These are phyloP conservation scores for Poeciliopsis occidentalis DNA, from an alignment of 2,113 vertebrate species.

Conservation along the genomic window DNA sequence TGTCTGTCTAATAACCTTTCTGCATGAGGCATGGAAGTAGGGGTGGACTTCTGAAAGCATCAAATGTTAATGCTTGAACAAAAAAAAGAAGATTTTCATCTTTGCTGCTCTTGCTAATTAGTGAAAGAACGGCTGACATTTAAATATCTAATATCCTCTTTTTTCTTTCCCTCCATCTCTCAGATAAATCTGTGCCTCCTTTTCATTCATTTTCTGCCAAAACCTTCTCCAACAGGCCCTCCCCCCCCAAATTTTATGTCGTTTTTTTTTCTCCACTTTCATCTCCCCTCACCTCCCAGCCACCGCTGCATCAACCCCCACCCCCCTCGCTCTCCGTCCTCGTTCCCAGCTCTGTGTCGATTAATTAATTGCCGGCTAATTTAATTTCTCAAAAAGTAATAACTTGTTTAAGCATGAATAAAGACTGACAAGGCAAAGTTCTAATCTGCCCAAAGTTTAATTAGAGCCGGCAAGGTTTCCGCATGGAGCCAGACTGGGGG, in stretches of 20 bases:
- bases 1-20: slow-evolving; percentile 21
- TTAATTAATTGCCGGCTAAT: slow-evolving; percentile 86
- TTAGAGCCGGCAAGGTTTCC: slow-evolving; percentile 77
- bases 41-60: slow-evolving; percentile 35
- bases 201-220: slow-evolving; percentile 62
- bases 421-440: slow-evolving; percentile 83
- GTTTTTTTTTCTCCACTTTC: slow-evolving; percentile 14
- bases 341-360: slow-evolving; percentile 73
- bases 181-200: slow-evolving; percentile 41
- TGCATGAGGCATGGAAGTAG: background rate
- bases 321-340: slow-evolving; percentile 40
- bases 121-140: slow-evolving; percentile 52
- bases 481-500: slow-evolving; percentile 58
- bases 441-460: slow-evolving; percentile 83
- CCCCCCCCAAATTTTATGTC: background rate
- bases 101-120: slow-evolving; percentile 55
- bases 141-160: slow-evolving; percentile 53
- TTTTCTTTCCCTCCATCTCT: slow-evolving; percentile 23
- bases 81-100: slow-evolving; percentile 25
- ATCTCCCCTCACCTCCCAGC: background rate
- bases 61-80: slow-evolving; percentile 34
- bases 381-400: slow-evolving; percentile 84
- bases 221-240: background rate
- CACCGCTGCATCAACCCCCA: background rate
- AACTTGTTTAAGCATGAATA: slow-evolving; percentile 83